These are phyloP conservation scores for Lamellibrachia satsuma DNA, from an alignment of 2,888 invertebrate genomes.

Conservation along the genomic window DNA sequence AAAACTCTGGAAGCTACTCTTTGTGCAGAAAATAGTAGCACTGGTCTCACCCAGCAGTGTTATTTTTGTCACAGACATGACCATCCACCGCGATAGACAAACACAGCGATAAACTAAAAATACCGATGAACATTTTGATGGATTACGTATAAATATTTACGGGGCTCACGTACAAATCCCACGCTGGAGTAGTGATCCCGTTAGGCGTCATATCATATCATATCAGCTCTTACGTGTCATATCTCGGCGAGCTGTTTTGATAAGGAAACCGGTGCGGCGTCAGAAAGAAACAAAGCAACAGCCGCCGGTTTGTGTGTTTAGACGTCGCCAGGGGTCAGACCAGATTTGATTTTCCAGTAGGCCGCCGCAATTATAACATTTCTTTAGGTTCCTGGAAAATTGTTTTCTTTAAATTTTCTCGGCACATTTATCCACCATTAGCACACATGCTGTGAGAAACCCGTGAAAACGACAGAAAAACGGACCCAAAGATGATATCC, in stretches of 20 bases:
- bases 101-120: background rate
- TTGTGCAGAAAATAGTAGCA: background rate
- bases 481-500: too few species aligned
- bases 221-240: background rate
- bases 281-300: background rate
- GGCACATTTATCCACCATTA: too few species aligned
- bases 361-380: too few species aligned
- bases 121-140: background rate
- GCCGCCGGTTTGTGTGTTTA: background rate
- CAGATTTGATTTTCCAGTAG: too few species aligned
- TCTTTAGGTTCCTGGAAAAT: too few species aligned
- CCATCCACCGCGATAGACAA: background rate
- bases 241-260: background rate
- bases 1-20: too few species aligned
- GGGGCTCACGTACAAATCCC: background rate
- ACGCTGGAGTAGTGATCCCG: background rate
- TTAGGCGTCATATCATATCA: background rate
- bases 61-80: background rate
- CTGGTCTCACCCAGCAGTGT: background rate
- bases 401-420: too few species aligned
- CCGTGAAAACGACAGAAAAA: too few species aligned
- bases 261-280: background rate
- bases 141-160: background rate
- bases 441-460: too few species aligned
- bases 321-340: background rate